Evolutionary conservation across 2,113 vertebrate genomes (phyloP).

Genomic region (Paracyprichromis sp.): DNA sequence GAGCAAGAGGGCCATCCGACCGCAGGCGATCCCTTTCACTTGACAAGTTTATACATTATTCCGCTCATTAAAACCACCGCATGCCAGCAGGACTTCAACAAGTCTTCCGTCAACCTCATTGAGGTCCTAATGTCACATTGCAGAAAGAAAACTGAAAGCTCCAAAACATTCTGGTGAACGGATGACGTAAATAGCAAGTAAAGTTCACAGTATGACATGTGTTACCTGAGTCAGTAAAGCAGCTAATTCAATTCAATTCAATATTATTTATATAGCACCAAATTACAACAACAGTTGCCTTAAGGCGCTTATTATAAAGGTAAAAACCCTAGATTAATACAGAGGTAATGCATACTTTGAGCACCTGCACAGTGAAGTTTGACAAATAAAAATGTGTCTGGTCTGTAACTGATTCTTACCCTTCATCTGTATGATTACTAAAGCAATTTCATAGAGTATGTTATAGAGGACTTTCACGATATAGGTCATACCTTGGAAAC

Average conservation of each 20-base stretch:
- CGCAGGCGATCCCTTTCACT: slow-evolving; percentile 80
- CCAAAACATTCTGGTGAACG: neutral
- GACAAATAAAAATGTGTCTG: neutral
- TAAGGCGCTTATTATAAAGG: neutral
- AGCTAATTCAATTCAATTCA: neutral
- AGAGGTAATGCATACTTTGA: neutral
- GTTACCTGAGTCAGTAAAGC: neutral
- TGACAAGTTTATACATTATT: slow-evolving; percentile 92
- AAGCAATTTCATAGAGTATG: neutral
- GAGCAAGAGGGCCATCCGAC: slow-evolving; percentile 75
- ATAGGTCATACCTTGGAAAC: neutral
- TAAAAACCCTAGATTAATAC: neutral
- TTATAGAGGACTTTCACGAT: neutral
- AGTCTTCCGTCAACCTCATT: slow-evolving; percentile 64
- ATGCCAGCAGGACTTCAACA: slow-evolving; percentile 78
- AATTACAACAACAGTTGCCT: neutral
- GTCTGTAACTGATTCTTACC: neutral
- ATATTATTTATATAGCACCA: neutral
- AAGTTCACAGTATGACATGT: neutral
- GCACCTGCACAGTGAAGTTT: neutral
- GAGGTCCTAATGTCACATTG: neutral
- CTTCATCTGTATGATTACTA: neutral
- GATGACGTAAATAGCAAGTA: neutral
- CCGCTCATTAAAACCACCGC: slow-evolving; percentile 82
- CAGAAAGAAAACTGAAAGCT: neutral